These are phyloP conservation scores for Shinisaurus crocodilurus DNA, from an alignment of 2,113 vertebrate species.

Conservation along the genomic window DNA sequence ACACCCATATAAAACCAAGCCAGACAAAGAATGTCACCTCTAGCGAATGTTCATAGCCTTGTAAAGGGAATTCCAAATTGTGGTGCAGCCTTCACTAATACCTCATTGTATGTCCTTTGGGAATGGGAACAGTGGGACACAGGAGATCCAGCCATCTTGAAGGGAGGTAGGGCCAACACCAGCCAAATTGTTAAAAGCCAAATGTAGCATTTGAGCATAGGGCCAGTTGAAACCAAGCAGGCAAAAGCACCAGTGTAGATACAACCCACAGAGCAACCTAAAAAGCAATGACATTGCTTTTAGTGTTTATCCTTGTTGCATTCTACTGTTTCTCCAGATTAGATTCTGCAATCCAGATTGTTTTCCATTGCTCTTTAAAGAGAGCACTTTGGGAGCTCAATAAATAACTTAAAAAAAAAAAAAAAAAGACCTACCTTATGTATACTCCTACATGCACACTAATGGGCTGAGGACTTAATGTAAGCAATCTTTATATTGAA, in stretches of 20 bases:
- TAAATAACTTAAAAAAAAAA: constrained; percentile 34
- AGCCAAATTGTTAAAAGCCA: not conserved
- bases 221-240: not conserved
- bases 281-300: not conserved
- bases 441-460: not conserved
- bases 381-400: not conserved
- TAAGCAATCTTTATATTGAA: not conserved
- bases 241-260: not conserved
- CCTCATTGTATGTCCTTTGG: not conserved
- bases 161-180: not conserved
- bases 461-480: not conserved
- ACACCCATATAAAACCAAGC: not conserved
- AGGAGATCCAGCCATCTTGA: not conserved
- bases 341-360: not conserved
- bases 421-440: not conserved
- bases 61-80: not conserved
- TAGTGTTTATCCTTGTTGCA: not conserved
- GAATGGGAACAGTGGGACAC: not conserved
- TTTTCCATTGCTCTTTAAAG: not conserved
- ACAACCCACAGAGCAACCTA: not conserved
- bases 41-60: not conserved
- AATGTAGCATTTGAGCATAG: not conserved
- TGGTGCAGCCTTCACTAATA: not conserved
- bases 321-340: not conserved
- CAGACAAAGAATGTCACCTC: not conserved